Conservation (phyloP, 2,888 invertebrate species). For the Tyria jacobaeae region DNA sequence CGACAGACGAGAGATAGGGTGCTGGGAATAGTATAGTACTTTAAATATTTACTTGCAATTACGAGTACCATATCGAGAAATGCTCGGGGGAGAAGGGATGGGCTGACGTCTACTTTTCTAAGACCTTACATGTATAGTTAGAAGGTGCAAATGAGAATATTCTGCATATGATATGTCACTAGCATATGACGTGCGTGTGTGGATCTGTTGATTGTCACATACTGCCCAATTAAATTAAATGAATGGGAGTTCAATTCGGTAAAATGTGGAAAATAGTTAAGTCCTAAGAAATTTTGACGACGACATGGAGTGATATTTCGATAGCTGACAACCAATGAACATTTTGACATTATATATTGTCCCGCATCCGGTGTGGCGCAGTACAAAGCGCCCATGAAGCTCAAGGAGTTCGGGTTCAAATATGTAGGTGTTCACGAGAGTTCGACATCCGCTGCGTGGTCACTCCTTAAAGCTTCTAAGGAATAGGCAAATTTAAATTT, state of each 20-base stretch:
- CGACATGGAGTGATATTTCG: not conserved
- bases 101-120: too few species aligned
- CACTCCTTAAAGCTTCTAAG: not conserved
- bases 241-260: too few species aligned
- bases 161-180: not conserved
- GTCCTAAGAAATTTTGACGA: not conserved
- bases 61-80: too few species aligned
- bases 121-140: too few species aligned
- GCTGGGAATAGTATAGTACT: not conserved
- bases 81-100: too few species aligned
- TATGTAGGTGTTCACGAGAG: constrained; percentile 1
- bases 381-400: not conserved
- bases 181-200: not conserved
- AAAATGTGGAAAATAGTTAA: too few species aligned
- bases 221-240: not conserved
- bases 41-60: not conserved
- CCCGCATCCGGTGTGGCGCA: not conserved
- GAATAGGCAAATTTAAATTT: too few species aligned
- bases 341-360: not conserved
- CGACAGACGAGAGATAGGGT: too few species aligned
- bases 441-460: not conserved
- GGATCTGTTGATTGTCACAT: not conserved
- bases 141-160: too few species aligned
- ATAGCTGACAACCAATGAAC: not conserved
- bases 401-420: not conserved